A percentile compares a stretch with the other conserved stretches of the same genome.
Conservation (phyloP, 1,140 invertebrate species). For the Drosophila ananassae region DNA sequence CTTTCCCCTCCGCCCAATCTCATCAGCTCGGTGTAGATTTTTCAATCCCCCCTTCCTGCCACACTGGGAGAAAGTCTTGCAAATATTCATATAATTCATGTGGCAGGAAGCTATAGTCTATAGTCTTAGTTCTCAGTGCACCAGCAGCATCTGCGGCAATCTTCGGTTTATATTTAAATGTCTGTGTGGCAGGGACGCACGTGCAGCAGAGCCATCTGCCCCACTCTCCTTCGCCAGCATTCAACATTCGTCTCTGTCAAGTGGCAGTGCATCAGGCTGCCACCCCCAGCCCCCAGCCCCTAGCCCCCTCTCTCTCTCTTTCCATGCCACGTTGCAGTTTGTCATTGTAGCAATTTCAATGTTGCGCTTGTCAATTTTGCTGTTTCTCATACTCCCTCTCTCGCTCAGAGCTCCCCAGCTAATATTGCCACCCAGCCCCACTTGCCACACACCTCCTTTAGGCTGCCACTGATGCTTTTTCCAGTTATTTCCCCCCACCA, state of each 20-base stretch:
- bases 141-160: slow-evolving; percentile 71
- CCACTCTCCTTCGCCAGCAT: slow-evolving; percentile 6
- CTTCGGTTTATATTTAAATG: slow-evolving; percentile 80
- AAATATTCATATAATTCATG: not conserved
- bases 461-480: slow-evolving; percentile 37
- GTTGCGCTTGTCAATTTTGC: slow-evolving; percentile 79
- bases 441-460: slow-evolving; percentile 17
- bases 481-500: slow-evolving; percentile 35
- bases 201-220: slow-evolving; percentile 43
- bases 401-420: slow-evolving; percentile 32
- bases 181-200: slow-evolving; percentile 73
- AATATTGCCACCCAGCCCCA: slow-evolving; percentile 24
- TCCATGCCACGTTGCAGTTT: slow-evolving; percentile 59
- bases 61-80: not conserved
- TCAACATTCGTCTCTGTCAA: slow-evolving; percentile 78
- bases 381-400: slow-evolving; percentile 34
- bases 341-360: slow-evolving; percentile 81
- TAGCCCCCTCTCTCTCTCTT: not conserved
- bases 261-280: slow-evolving; percentile 67
- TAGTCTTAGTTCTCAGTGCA: slow-evolving; percentile 6
- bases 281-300: slow-evolving; percentile 2
- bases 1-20: not conserved
- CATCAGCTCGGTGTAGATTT: slow-evolving; percentile 57
- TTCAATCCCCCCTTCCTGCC: slow-evolving; percentile 43
- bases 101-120: not conserved